Evolutionary conservation across 2,888 invertebrate species (phyloP), one percentile per base, ranked within the genome.

Genomic region (Meta bourneti): DNA sequence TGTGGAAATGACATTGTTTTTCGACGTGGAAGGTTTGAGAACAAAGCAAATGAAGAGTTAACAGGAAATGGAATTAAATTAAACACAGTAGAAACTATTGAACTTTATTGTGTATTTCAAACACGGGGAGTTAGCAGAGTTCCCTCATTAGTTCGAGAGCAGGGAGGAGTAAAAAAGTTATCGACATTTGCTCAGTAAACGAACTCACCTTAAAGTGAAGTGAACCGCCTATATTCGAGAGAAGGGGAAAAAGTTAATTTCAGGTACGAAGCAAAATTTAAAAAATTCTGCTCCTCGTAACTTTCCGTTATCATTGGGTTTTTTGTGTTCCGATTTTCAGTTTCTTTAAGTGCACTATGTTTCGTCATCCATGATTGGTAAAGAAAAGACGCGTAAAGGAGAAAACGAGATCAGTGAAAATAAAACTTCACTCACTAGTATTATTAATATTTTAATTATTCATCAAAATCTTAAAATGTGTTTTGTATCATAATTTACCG

Each of bases 1-100:
- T 69, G 82, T 77, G 82, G 89, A 89, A 89, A 89, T 89, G 82
- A 82, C 89, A 82, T 89, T 89, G 89, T 89, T 82, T 81, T 81
- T 83, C 70, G 49, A 72, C 77, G 52, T 80, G 80, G 70, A 75
- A 81, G 74, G 49, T 48, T 70, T 34, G 49, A 75, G 82, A 71
- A 74, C 77, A 82, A 69, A 89, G 82, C 72, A 82, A 89, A 77
- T 83, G 82, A 89, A 82, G 89, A 89, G 82, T 89, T 87, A 87
- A 80, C 79, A 72, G 87, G 75, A 89, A 89, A 83, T 82, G 82
- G 71, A 77, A 89, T 89, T 89, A 75, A 89, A 89, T 89, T 82
- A 89, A 89, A 89, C 77, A 70, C 77, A 69, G 77, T 77, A 69
- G 70, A 89, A 82, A 77, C 52, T 89, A 82, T 82, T 48, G 89